Evolutionary conservation across 2,797 vertebrate genomes (phyloP), one percentile per base, ranked within the genome.

Genomic region (Scarus forsteni): DNA sequence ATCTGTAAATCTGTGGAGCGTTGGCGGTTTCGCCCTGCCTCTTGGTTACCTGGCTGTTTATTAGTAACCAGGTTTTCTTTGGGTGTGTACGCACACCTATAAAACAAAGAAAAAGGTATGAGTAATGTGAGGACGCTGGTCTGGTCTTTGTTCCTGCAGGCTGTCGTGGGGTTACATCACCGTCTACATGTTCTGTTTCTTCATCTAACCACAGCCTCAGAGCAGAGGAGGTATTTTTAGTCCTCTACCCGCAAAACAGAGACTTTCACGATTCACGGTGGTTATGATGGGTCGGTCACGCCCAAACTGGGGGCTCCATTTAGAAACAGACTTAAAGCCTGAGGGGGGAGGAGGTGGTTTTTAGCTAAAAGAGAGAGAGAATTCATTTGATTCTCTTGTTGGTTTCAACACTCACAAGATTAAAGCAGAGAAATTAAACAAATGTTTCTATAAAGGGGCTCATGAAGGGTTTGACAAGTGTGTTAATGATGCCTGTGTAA

Each of bases 31-130:
- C 49, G 14, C 42, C 66, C 62, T 43, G 27, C 70, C 60, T 62
- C 65, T 48, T 91, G 15, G 83, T 91, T 88, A 90, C 81, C 56
- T 11, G 60, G 56, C 46, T 94, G 93, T 94, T 94, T 92, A 46
- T 60, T 93, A 89, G 92, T 92, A 94, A 93, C 93, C 81, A 58
- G 59, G 19, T 48, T 9, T 60, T 36, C 53, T 70, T 0, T 65
- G 85, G 85, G 86, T 60, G 84, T 73, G 85, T 86, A 75, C 53
- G 77, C 53, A 63, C 83, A 2, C 34, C 76, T 44, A 64, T 16
- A 67, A 73, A 78, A 70, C 60, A 64, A 64, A 75, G 73, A 11
- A 44, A 46, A 44, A 39, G 45, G 13, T 67, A 38, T 81, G 79
- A 81, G 76, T 74, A 81, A 84, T 39, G 44, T 0, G 1, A 62